A percentile compares a stretch with the other conserved stretches of the same genome.
Evolutionary conservation across 92 coral and sea anemone genomes (phyloP).

Genomic region (Siderastrea siderea): DNA sequence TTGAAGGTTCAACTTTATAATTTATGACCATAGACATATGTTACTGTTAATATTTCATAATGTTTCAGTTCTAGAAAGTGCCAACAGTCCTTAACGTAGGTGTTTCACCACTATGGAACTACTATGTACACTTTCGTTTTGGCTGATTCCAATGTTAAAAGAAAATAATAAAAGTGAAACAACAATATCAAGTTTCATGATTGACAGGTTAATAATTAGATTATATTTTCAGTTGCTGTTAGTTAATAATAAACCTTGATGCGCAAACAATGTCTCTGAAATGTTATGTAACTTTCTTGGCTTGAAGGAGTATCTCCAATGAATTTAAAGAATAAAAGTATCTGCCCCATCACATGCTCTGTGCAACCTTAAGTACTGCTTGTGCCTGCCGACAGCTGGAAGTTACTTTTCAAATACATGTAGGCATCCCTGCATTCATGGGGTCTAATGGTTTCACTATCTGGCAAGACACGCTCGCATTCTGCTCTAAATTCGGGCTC

Average conservation of each 20-base stretch:
- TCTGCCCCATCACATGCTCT: conserved; percentile 20
- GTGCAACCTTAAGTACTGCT: conserved; percentile 23
- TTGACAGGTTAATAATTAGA: no score
- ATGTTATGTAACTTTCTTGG: conserved; percentile 10
- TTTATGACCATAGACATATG: conserved; percentile 1
- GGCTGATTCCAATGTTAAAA: no score
- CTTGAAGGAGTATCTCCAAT: conserved; percentile 14
- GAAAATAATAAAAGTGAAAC: no score
- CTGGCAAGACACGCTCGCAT: conserved; percentile 54
- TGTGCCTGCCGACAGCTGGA: conserved; percentile 30
- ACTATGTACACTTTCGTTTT: neutral
- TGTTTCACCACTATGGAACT: conserved; percentile 39
- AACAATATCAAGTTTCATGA: no score
- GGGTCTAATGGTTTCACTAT: conserved; percentile 52
- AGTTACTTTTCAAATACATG: conserved; percentile 47
- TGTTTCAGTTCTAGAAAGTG: conserved; percentile 34
- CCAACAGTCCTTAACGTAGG: conserved; percentile 23
- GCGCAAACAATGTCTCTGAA: conserved; percentile 10
- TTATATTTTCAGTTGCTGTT: no score
- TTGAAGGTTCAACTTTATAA: conserved; percentile 7
- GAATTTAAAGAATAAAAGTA: neutral
- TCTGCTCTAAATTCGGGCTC: conserved; percentile 56
- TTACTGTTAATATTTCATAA: conserved; percentile 8
- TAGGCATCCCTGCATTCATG: conserved; percentile 57
- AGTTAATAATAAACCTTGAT: conserved; percentile 11